Conservation (phyloP, 2,888 invertebrate species). For the Macrophya alboannulata region DNA sequence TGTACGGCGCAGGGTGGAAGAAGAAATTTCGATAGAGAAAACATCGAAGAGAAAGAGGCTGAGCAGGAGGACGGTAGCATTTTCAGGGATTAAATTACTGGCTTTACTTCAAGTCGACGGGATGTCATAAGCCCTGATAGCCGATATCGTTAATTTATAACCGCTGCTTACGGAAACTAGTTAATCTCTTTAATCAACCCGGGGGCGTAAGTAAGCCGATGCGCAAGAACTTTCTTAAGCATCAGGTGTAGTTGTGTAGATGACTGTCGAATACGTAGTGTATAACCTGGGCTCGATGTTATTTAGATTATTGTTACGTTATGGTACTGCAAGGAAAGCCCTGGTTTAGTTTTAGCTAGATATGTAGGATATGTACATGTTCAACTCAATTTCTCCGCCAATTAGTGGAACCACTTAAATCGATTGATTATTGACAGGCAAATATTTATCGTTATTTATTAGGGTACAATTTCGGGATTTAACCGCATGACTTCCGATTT, state of each 20-base stretch:
- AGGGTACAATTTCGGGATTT: slow-evolving; percentile 14
- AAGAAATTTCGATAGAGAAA: neutral
- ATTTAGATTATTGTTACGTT: neutral
- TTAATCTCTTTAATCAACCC: slow-evolving; percentile 56
- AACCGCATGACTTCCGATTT: slow-evolving; percentile 15
- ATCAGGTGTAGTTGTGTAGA: neutral
- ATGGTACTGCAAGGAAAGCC: neutral
- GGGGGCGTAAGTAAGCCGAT: slow-evolving; percentile 39
- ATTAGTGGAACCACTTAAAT: slow-evolving; percentile 5
- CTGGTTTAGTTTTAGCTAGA: neutral
- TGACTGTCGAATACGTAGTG: neutral
- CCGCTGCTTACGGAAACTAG: slow-evolving; percentile 54
- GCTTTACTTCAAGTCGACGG: slow-evolving; percentile 31
- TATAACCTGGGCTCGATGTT: neutral
- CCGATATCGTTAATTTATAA: slow-evolving; percentile 57
- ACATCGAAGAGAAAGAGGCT: neutral
- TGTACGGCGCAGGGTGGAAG: neutral
- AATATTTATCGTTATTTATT: slow-evolving; percentile 47
- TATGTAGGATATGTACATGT: neutral
- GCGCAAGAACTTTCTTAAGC: neutral
- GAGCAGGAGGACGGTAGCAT: neutral
- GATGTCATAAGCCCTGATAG: slow-evolving; percentile 54
- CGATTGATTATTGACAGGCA: slow-evolving; percentile 31
- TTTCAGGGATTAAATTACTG: slow-evolving; percentile 19
- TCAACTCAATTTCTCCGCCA: neutral